Base-by-base conservation (phyloP, 1,140 invertebrate species). In the Zaprionus capensis region DNA sequence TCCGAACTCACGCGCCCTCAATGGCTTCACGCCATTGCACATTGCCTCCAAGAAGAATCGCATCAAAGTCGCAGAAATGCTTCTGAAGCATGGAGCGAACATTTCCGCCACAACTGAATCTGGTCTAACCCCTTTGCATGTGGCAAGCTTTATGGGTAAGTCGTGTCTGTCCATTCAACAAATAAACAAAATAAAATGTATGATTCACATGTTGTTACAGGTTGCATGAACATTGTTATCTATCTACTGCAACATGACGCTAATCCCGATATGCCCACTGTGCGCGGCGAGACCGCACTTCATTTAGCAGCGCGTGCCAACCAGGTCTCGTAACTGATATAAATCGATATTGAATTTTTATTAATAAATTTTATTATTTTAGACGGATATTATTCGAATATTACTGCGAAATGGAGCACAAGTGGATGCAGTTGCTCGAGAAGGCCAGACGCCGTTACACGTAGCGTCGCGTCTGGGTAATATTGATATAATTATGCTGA, bases 11-110 rank as follows among this genome's bases (percentile, higher is more conserved):
- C 94, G 99, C 56, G 99, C 99, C 55, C 94, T 99, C 24, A 99
- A 99, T 93, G 99, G 99, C 14, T 99, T 99, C 92, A 99, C 98
- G 1, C 99, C 99, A 0, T 94, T 99, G 55, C 98, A 99, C 91
- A 99, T 99, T 92, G 99, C 99, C 38, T 99, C 99, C 93, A 99
- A 99, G 93, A 99, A 99, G 94, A 99, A 99, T 94, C 94, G 99
- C 34, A 97, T 99, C 73, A 98, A 99, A 92, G 96, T 99, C 41
- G 98, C 99, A 6, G 99, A 99, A 93, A 93, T 99, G 66, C 94
- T 88, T 4, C 94, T 99, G 4, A 99, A 99, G 93, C 98, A 99
- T 94, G 98, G 98, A 84, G 99, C 98, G 57, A 96, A 95, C 76
- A 95, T 95, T 76, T 94, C 94, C 28, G 96, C 95, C 2, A 95